Percentiles rank a stretch among this genome's conserved stretches.
These are phyloP conservation scores for Heliconius hortense DNA, from an alignment of 2,888 invertebrate genomes.

Conservation along the genomic window DNA sequence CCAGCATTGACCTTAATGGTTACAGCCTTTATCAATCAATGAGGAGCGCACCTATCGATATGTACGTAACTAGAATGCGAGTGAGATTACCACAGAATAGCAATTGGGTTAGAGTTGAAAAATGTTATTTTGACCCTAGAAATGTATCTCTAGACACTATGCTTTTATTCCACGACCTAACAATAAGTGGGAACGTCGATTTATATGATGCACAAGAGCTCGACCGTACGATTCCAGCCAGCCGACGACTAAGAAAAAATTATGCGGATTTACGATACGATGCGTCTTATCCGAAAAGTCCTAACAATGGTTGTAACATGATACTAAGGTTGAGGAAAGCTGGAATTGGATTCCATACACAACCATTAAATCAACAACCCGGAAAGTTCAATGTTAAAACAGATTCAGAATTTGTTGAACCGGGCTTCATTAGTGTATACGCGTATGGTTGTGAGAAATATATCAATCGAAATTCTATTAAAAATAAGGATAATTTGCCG, in stretches of 20 bases:
- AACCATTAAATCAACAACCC: constrained; percentile 85
- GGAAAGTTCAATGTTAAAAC: constrained; percentile 89
- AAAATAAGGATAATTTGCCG: constrained; percentile 68
- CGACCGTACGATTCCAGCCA: constrained; percentile 62
- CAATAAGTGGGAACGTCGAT: constrained; percentile 89
- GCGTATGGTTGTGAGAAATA: constrained; percentile 90
- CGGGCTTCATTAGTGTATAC: constrained; percentile 92
- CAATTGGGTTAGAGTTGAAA: constrained; percentile 88
- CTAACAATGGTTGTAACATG: constrained; percentile 87
- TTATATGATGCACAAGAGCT: constrained; percentile 75
- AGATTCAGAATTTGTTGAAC: constrained; percentile 91
- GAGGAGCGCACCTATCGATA: constrained; percentile 84
- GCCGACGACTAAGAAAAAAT: constrained; percentile 59
- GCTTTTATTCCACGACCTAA: constrained; percentile 89
- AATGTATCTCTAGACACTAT: constrained; percentile 89
- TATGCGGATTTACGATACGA: constrained; percentile 69
- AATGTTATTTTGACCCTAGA: constrained; percentile 88
- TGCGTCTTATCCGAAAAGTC: constrained; percentile 57
- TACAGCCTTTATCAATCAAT: constrained; percentile 85
- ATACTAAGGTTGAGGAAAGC: constrained; percentile 88
- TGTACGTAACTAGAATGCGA: constrained; percentile 86
- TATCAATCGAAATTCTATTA: constrained; percentile 69
- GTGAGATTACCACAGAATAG: constrained; percentile 85
- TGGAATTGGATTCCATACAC: constrained; percentile 89
- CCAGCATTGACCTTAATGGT: constrained; percentile 82